These are phyloP conservation scores for Nudaria mundana DNA, from an alignment of 2,888 invertebrate genomes.

Conservation along the genomic window DNA sequence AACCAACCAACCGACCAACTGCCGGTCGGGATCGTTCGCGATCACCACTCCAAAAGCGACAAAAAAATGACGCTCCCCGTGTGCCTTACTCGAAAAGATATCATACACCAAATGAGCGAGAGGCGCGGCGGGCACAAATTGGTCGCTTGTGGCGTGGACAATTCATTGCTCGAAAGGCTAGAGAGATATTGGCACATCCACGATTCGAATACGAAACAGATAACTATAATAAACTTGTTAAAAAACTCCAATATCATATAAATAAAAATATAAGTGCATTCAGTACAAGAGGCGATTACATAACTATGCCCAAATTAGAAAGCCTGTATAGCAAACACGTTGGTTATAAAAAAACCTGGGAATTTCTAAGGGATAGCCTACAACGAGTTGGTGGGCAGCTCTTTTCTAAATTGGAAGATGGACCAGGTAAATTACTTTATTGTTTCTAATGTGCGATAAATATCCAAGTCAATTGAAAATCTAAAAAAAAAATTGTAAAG, in stretches of 20 bases:
- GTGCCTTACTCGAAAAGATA: background rate
- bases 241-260: background rate
- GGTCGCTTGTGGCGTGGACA: slow-evolving; percentile 4
- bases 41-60: slow-evolving; percentile 1
- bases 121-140: background rate
- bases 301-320: background rate
- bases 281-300: background rate
- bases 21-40: background rate
- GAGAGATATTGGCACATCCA: background rate
- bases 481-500: background rate
- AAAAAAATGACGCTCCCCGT: background rate
- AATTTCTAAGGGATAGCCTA: slow-evolving; percentile 2
- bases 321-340: background rate
- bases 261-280: background rate
- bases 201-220: background rate
- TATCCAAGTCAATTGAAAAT: background rate
- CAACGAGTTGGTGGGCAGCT: slow-evolving; percentile 2
- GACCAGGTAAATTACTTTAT: slow-evolving; percentile 4
- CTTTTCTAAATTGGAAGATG: background rate
- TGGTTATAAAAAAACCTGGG: background rate
- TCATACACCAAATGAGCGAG: background rate
- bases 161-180: background rate
- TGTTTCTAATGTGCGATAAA: background rate
- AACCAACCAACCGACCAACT: background rate
- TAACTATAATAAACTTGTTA: background rate